These are phyloP conservation scores for Nautilus pompilius DNA, from an alignment of 1,140 invertebrate genomes.

Conservation along the genomic window DNA sequence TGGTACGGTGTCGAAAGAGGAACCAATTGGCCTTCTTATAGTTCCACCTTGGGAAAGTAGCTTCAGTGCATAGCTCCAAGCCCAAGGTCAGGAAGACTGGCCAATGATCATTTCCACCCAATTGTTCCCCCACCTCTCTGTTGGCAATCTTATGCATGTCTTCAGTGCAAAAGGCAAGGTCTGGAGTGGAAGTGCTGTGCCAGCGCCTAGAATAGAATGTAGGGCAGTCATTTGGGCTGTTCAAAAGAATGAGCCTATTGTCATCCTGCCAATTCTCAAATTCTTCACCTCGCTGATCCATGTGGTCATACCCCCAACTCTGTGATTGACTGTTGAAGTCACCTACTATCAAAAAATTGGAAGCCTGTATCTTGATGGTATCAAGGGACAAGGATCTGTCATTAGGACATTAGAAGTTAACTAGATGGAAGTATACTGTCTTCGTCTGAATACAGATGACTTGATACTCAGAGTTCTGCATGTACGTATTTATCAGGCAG, in stretches of 20 bases:
- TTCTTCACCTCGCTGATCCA: constrained; percentile 9
- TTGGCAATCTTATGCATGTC: constrained; percentile 10
- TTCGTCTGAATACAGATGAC: no score
- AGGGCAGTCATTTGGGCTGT: not conserved
- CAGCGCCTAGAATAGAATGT: constrained; percentile 13
- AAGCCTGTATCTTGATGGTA: no score
- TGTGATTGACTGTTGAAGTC: constrained; percentile 27
- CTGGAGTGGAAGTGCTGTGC: constrained; percentile 15
- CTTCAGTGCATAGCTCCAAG: not conserved
- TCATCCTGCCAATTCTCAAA: constrained; percentile 15
- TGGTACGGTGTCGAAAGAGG: not conserved
- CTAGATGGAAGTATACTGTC: no score
- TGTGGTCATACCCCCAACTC: constrained; percentile 9
- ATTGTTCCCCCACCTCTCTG: constrained; percentile 5
- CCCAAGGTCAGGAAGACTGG: not conserved
- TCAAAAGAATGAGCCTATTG: not conserved
- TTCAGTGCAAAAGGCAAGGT: constrained; percentile 10
- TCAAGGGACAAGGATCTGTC: no score
- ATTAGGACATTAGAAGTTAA: no score
- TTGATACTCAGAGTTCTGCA: no score
- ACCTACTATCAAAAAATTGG: constrained; percentile 10
- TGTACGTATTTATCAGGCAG: constrained; percentile 1
- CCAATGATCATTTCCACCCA: constrained; percentile 8
- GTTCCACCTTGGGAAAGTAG: constrained; percentile 6
- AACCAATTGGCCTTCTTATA: constrained; percentile 16